Base-by-base conservation (phyloP, 2,888 invertebrate species). In the Dynastes tityus region DNA sequence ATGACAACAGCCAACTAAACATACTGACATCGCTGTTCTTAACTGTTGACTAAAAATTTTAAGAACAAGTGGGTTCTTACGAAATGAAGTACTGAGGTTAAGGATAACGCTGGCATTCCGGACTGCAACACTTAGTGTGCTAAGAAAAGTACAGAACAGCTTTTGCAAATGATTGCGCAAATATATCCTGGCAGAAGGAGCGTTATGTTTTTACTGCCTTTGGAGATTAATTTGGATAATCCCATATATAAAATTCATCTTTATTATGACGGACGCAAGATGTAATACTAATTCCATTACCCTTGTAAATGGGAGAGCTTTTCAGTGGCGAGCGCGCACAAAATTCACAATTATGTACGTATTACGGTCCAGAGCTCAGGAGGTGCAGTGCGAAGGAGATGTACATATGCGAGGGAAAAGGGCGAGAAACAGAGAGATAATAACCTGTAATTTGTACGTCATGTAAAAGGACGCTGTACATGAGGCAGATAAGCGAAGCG, bases 401-500 rank as follows among this genome's bases (percentile, higher is more conserved):
- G 64, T 27, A 64, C 65, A 5, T 11, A 73, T 16, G n/a, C 11
- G n/a, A 8, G 29, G 29, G 37, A 73, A 53, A 37, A 51, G 70
- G 68, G 78, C 73, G 78, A 78, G 71, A 71, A 78, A 51, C 71
- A 78, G 73, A 74, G 11, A 64, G 78, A 78, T 81, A 81, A 80
- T 81, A 79, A 78, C 80, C 80, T 82, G 81, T 80, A 82, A 82
- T 81, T 82, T 82, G 81, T 82, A 80, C 80, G 81, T 82, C 80
- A 80, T 80, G 79, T 80, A 82, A 81, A 80, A 75, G 80, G 81
- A 78, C 80, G 77, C 76, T 80, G 77, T 58, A 76, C 80, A 80
- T 80, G 82, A 80, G 79, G 81, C 82, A 82, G 82, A 83, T 83
- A 84, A 84, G 81, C 84, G 83, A 83, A 83, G 82, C 84, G 83